These are phyloP conservation scores for Venturia canescens DNA, from an alignment of 1,140 invertebrate genomes.

Conservation along the genomic window DNA sequence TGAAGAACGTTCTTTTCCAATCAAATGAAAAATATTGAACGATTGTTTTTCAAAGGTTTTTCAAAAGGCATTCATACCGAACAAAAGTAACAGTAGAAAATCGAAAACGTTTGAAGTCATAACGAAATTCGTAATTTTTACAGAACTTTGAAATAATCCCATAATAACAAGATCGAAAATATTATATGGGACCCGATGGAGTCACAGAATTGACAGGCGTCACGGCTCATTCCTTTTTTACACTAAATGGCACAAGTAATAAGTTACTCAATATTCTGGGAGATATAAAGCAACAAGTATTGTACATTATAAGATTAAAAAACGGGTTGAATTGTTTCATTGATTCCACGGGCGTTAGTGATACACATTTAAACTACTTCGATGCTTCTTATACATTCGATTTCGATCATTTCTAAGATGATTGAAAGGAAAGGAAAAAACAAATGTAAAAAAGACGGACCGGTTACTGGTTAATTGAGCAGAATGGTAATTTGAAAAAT, in stretches of 20 bases:
- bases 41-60: background rate
- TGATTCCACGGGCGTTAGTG: constrained; percentile 54
- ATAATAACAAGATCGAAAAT: background rate
- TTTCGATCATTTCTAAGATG: constrained; percentile 34
- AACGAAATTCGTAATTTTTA: background rate
- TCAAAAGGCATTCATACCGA: background rate
- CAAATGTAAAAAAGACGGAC: constrained; percentile 25
- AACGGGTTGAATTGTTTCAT: constrained; percentile 24
- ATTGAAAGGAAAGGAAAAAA: constrained; percentile 35
- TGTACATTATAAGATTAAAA: constrained; percentile 38
- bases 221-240: constrained; percentile 50
- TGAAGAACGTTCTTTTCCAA: background rate
- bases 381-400: constrained; percentile 51
- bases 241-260: constrained; percentile 67
- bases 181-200: background rate
- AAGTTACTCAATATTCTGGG: constrained; percentile 35
- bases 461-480: constrained; percentile 59
- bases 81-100: too few relatives aligned
- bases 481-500: constrained; percentile 53
- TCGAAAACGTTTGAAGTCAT: background rate
- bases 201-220: background rate
- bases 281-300: constrained; percentile 18
- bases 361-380: constrained; percentile 67
- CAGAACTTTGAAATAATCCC: background rate
- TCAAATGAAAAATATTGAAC: background rate